phyloP scores from a whole-genome alignment of 1,140 invertebrate species.

The Drosophila gunungcola region DNA sequence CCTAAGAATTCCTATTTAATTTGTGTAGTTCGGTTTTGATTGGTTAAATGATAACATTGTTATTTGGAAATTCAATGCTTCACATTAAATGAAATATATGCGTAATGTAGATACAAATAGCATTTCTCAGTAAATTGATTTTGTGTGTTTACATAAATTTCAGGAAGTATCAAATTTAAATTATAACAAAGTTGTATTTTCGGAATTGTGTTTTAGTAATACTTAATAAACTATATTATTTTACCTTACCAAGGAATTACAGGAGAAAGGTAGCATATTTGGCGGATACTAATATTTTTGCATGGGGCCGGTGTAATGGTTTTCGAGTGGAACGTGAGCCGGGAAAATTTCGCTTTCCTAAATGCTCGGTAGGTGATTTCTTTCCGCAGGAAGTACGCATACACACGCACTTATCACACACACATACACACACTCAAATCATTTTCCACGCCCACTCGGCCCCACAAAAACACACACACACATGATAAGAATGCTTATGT shows the following conservation, averaged over 20 bases:
- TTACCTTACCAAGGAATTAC: not conserved
- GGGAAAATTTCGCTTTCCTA: conserved; percentile 75
- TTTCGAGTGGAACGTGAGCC: conserved; percentile 70
- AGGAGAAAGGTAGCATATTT: no score
- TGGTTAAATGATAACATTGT: not conserved
- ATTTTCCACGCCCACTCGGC: conserved; percentile 52
- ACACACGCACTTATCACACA: conserved; percentile 51
- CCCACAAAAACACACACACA: conserved; percentile 28
- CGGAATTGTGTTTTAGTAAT: no score
- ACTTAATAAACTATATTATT: no score
- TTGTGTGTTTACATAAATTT: no score
- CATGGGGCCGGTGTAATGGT: conserved; percentile 54
- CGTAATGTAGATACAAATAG: no score
- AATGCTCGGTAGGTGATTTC: conserved; percentile 68
- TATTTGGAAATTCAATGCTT: not conserved
- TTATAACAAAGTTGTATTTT: no score
- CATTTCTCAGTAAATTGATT: no score
- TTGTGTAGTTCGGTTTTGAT: not conserved
- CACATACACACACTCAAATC: conserved; percentile 34
- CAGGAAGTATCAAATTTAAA: no score
- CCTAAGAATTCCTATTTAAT: not conserved
- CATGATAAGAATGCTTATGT: conserved; percentile 80
- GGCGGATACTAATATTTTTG: conserved; percentile 49
- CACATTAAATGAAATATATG: no score
- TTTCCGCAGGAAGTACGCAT: conserved; percentile 68